Base-by-base conservation (phyloP, 1,140 invertebrate species). In the Diachasmimorpha longicaudata region DNA sequence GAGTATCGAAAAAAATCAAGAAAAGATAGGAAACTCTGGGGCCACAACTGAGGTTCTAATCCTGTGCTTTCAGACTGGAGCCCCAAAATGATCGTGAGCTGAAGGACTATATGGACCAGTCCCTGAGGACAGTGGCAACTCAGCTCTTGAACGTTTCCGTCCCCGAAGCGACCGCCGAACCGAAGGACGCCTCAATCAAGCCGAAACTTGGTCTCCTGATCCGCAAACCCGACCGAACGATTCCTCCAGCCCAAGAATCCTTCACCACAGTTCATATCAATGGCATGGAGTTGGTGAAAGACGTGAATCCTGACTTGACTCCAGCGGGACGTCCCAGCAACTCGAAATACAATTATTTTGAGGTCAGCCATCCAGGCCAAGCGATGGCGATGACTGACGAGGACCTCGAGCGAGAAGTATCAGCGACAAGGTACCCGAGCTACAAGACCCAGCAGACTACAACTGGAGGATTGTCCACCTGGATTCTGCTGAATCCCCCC, bases 381-480 rank as follows among this genome's bases (percentile, higher is more conserved):
- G 88, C 87, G 5, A 89, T 89, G 87, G 87, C 87, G 5, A 77
- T 89, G 36, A 89, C 88, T 0, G 87, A 89, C 36, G 88, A 89
- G 68, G 88, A 89, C 36, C 81, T 89, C 0, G 87, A 88, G 37
- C 81, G 77, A 48, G 87, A 89, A 77, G 74, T 88, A 23, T 80
- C 81, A 14, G 75, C 84, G 0, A 83, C 82, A 0, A 82, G 83
- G 25, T 16, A 79, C 6, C 80, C 83, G 9, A 78, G 77, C 0
- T 79, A 91, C 2, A 88, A 90, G 74, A 83, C 84, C 81, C 89
- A 91, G 2, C 90, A 92, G 11, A 93, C 93, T 0, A 90, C 91
- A 0, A 90, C 91, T 46, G 91, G 92, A 80, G 93, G 93, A 6
- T 89, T 95, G 73, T 94, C 93, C 1, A 95, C 93, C 3, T 95